phyloP scores from a whole-genome alignment of 1,140 invertebrate genomes.

The Bombus superbus region DNA sequence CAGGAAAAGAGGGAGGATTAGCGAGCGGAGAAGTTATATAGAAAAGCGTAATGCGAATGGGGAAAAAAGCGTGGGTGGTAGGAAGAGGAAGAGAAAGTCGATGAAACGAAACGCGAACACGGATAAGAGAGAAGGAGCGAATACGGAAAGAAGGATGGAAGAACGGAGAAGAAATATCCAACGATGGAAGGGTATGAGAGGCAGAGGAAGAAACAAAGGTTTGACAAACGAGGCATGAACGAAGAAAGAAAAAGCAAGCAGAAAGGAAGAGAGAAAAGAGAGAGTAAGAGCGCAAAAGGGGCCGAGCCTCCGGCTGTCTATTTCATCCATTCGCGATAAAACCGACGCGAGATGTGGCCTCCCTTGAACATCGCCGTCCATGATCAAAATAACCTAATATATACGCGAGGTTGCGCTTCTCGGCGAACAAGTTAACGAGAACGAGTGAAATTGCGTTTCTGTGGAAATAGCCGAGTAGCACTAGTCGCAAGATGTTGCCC shows the following conservation, averaged over 20 bases:
- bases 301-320: neutral
- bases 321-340: constrained; percentile 11
- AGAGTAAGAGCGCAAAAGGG: neutral
- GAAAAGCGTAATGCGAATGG: neutral
- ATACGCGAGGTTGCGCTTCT: constrained; percentile 4
- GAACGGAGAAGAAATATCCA: neutral
- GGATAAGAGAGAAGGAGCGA: neutral
- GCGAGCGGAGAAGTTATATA: neutral
- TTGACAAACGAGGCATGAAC: neutral
- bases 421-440: neutral
- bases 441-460: neutral
- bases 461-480: neutral
- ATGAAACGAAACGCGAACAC: too few relatives aligned
- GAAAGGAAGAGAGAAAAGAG: neutral
- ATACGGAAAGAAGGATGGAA: too few relatives aligned
- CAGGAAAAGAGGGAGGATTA: neutral
- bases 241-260: neutral
- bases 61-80: too few relatives aligned
- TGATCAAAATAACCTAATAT: constrained; percentile 25
- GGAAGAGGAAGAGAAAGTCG: neutral
- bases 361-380: constrained; percentile 7
- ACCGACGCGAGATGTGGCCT: neutral
- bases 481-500: too few relatives aligned
- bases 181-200: neutral
- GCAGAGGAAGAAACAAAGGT: neutral